Evolutionary conservation across 2,113 vertebrate species (phyloP), one percentile per base, ranked within the genome.

Genomic region (Todiramphus chloris): DNA sequence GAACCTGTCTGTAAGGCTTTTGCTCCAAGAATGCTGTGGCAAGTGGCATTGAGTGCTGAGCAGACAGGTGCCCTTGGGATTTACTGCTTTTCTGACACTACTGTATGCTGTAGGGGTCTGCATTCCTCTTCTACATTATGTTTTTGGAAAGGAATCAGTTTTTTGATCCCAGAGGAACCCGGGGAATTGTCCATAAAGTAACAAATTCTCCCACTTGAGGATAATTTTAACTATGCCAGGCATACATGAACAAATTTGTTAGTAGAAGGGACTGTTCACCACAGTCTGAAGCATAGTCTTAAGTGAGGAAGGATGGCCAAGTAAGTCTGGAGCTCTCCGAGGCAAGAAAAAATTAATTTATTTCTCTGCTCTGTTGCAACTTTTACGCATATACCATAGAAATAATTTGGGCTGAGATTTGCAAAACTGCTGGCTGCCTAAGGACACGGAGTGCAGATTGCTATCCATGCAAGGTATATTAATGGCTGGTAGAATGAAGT

Each of bases 71-170:
- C 16, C 15, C 41, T 58, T 62, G 24, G n/a, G 72, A 64, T 14
- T 50, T 35, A 37, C 30, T 11, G n/a, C n/a, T 51, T 48, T 86
- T 37, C 80, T 64, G 53, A 60, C 21, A 13, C 14, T 17, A 12
- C 48, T 55, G 30, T 8, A 7, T 41, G 12, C 18, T 59, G 13
- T 16, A 76, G 30, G 5, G 23, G 13, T 31, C 1, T 2, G 16
- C 2, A 3, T 67, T 87, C 17, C 16, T 56, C 27, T 58, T 56
- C 37, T 37, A 0, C 1, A 1, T 19, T 30, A 27, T 2, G 7
- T 43, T 74, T 82, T 78, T 53, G 23, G 50, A 46, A 82, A 11
- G 28, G 2, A 88, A 21, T 64, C 18, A 1, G 35, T 25, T 8
- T 31, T 46, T 60, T 58, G 4, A n/a, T 74, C 53, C 48, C 9